Evolutionary conservation across 1,140 invertebrate genomes (phyloP).

Genomic region (Diuraphis noxia): DNA sequence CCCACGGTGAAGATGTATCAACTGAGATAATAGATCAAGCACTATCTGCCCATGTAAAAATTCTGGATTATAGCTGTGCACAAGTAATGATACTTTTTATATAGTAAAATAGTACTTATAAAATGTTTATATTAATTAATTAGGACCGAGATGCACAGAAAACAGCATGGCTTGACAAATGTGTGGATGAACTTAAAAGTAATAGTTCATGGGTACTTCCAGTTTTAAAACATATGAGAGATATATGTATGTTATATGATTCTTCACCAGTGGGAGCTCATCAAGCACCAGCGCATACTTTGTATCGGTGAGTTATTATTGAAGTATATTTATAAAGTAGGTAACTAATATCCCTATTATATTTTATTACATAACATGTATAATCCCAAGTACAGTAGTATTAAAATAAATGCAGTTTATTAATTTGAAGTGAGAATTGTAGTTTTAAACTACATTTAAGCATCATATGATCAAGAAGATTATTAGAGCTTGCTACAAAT

Average conservation of each 20-base stretch:
- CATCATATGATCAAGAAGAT: neutral
- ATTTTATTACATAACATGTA: neutral
- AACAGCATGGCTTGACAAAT: slow-evolving; percentile 92
- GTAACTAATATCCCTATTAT: neutral
- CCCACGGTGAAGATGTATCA: slow-evolving; percentile 92
- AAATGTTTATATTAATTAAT: slow-evolving; percentile 64
- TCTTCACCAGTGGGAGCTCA: slow-evolving; percentile 65
- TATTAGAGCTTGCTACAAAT: neutral
- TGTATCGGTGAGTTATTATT: slow-evolving; percentile 36
- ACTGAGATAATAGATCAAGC: slow-evolving; percentile 98
- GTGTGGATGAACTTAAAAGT: slow-evolving; percentile 90
- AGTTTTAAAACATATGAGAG: slow-evolving; percentile 91
- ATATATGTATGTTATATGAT: slow-evolving; percentile 95
- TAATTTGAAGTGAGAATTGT: neutral
- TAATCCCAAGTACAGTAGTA: neutral
- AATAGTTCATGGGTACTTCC: slow-evolving; percentile 90
- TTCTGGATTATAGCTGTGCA: slow-evolving; percentile 96
- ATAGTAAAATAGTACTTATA: slow-evolving; percentile 87
- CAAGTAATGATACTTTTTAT: slow-evolving; percentile 61
- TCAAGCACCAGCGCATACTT: slow-evolving; percentile 14
- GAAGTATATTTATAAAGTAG: neutral
- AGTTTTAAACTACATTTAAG: neutral
- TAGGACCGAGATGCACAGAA: slow-evolving; percentile 94
- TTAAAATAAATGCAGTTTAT: neutral
- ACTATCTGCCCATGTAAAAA: slow-evolving; percentile 92